Base-by-base conservation (phyloP, 2,797 vertebrate species). In the Phrynocephalus vlangalii region DNA sequence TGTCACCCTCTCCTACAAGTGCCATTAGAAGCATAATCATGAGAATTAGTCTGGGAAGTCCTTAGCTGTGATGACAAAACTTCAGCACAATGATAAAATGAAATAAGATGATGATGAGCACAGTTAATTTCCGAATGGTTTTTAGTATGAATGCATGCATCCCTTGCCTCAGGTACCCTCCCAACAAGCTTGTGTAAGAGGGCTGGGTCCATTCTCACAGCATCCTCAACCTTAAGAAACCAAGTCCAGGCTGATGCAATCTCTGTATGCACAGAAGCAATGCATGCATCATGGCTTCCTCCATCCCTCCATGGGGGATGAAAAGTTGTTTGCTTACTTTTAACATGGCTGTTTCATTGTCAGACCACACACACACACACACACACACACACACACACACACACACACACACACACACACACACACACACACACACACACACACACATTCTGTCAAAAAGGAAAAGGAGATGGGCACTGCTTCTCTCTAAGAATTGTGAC, bases 141-240 rank as follows among this genome's bases (percentile, higher is more conserved):
- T 78, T 78, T 72, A 44, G 5, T 44, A n/a, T 60, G 30, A 66
- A 68, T 78, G 30, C 48, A 60, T 83, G 63, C 66, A 66, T 38
- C 79, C 30, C 18, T 67, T 82, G 22, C 38, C 50, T 5, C 10
- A 28, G 63, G 7, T 26, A 5, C 26, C 11, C 28, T 15, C n/a
- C 22, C 50, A 83, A 68, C 24, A 33, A 75, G 8, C 6, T 72
- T 66, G 70, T 82, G 10, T 30, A 38, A 81, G 4, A 75, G 10
- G 26, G 20, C 44, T 52, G 22, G 48, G 13, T 16, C 11, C 5
- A 28, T 52, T 60, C 68, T 50, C 44, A 11, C 26, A 18, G 75
- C 71, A 75, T 48, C 44, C 28, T 68, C n/a, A n/a, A 56, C 2
- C 72, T 86, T 72, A 67, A 0, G 0, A 0, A 44, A 87, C 5